Evolutionary conservation across 1,140 invertebrate genomes (phyloP), one percentile per base, ranked within the genome.

Genomic region (Drosophila kanapiae): DNA sequence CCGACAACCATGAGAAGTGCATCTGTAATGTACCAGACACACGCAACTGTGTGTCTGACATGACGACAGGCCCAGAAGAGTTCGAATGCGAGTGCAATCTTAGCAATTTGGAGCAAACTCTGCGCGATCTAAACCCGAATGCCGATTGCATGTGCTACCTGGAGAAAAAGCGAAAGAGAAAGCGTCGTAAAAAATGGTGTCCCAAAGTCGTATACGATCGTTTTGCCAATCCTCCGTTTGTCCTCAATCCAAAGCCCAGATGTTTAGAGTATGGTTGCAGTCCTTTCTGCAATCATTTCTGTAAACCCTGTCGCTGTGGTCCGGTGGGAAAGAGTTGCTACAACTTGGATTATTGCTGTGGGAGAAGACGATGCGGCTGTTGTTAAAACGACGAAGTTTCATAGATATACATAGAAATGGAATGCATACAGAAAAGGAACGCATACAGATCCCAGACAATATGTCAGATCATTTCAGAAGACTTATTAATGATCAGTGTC

Each of bases 161-260:
- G 10, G 23, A 69, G 13, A 76, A 53, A 9, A 71, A 51, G 7
- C 72, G 47, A 0, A 45, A 37, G 16, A 71, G 35, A 16, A 59
- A 31, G 13, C 57, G 35, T 0, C 57, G 38, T 1, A 82, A 68
- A 18, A 71, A 71, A 16, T 42, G 23, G 43, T 7, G 9, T 4
- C 37, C 45, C 2, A 53, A 45, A 14, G 9, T 23, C 1, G 6
- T 14, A 0, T 84, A 45, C 29, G 58, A 84, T 56, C 58, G 85
- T 0, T 88, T 80, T 29, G 69, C 74, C 10, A 47, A 6, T 70
- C 80, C 84, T 1, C 83, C 84, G 0, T 56, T 58, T n/a, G 60
- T 80, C 14, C 42, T 83, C 0, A 70, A 80, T 45, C 85, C 84
- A 0, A 78, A 59, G 27, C 47, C 64, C 1, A 37, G n/a, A 16